Base-by-base conservation (phyloP, 2,888 invertebrate genomes). In the Copidosoma aretas region DNA sequence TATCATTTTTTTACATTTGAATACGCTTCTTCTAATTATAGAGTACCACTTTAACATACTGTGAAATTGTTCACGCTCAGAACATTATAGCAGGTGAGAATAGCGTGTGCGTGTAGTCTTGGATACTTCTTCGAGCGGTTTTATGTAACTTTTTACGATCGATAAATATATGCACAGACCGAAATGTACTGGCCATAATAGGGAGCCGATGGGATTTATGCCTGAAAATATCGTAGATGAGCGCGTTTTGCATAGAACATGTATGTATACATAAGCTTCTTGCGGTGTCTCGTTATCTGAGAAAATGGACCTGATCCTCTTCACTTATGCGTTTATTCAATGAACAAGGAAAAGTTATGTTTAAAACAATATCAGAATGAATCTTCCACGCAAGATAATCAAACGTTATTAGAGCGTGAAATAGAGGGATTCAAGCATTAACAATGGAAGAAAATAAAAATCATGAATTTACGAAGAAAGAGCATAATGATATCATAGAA, bases 401-500 rank as follows among this genome's bases (percentile, higher is more conserved):
- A 32, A 63, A 10, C 25, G 21, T 53, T 56, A 60, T 56, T 19
- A 64, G 57, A 64, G 60, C 61, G 43, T n/a, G 32, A 60, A 60
- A 60, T 60, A 60, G 49, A 17, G 32, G 32, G 32, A 32, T 32
- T 15, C 19, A 3, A 25, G 15, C 25, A 60, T 51, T 25, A 15
- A 24, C 53, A 57, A 61, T 53, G n/a, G 22, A 61, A 51, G 46
- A 52, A 57, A 61, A 62, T 58, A 43, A 66, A 51, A 52, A 52
- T 58, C n/a, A 39, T 32, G 32, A 32, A 32, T 32, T 21, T 46
- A 53, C 25, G 15, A 39, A 22, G 24, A 22, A 24, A 15, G 17
- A 14, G 43, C 43, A 1, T 46, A 17, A 15, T 46, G 43, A 46
- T 46, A 46, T 46, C 12, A 12, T 3, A 12, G 12, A 17, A 12